A percentile compares a stretch with the other conserved stretches of the same genome.
phyloP scores from a whole-genome alignment of 2,113 vertebrate genomes.

The Myanophis thanlyinensis region DNA sequence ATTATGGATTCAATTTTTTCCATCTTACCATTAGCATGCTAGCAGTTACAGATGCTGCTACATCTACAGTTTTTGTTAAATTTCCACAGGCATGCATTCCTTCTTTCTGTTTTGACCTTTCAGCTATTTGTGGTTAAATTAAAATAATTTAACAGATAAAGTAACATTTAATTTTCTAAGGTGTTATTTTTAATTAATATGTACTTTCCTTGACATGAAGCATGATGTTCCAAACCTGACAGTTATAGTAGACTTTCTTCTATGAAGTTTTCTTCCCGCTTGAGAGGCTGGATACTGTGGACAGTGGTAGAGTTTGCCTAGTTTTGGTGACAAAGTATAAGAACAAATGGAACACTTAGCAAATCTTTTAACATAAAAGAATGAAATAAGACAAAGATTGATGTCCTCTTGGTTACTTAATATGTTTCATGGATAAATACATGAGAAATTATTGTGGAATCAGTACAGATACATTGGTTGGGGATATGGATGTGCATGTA shows the following conservation, averaged over 20 bases:
- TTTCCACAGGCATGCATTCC: neutral
- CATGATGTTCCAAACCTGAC: neutral
- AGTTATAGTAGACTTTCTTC: neutral
- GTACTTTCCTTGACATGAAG: neutral
- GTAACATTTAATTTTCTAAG: neutral
- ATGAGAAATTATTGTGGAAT: neutral
- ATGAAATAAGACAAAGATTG: neutral
- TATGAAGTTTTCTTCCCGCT: neutral
- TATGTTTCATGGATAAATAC: neutral
- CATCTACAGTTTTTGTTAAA: neutral
- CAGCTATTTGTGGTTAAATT: neutral
- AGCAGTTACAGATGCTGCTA: too few species aligned
- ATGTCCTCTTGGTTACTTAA: neutral
- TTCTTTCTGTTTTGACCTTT: neutral
- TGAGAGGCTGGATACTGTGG: neutral
- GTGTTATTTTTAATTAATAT: neutral
- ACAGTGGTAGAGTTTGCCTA: neutral
- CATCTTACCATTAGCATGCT: neutral
- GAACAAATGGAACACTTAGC: neutral
- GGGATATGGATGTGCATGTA: neutral
- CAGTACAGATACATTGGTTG: neutral
- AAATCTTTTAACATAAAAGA: neutral
- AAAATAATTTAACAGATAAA: neutral
- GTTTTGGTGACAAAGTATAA: neutral
- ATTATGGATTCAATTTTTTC: neutral